Base-by-base conservation (phyloP, 2,113 vertebrate genomes). In the Leucosticte australis region DNA sequence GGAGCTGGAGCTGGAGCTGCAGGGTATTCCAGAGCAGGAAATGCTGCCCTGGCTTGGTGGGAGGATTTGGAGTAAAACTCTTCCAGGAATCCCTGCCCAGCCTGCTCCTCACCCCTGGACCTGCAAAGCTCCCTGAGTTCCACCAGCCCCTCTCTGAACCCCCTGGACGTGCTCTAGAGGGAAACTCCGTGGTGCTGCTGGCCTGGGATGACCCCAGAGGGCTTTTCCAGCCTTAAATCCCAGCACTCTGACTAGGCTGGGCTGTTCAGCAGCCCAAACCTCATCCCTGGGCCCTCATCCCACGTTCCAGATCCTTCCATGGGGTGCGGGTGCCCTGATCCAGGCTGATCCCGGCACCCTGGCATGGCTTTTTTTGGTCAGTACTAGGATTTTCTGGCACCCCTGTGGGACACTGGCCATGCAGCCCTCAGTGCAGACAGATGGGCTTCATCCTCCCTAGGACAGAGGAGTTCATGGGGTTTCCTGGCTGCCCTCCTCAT, bases 61-160 rank as follows among this genome's bases (percentile, higher is more conserved):
- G 5, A 33, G 53, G 46, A 7, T 35, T 44, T 56, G 2, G 56
- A 37, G 46, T 11, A 6, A 83, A 73, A 56, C 60, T n/a, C 50
- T 11, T n/a, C 31, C 42, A 9, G 53, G 10, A n/a, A 3, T 28
- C 46, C 3, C 64, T 23, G 22, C 24, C 28, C 53, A 30, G 14
- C 1, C 33, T 11, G 52, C 52, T 59, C 52, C n/a, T 30, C 39
- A 1, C 2, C 10, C 74, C 1, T 2, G 14, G 64, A 2, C 6
- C 46, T 18, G 56, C 60, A 20, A 9, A 15, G 90, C 39, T 55
- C 37, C 83, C 33, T 18, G 5, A 6, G 14, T 53, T 23, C 77
- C 56, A 0, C 0, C 7, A 59, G 31, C 69, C 15, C 3, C 46
- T 0, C 68, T 18, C 4, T 14, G 0, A 11, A 39, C 17, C 1